These are phyloP conservation scores for Epizoanthus rinbou DNA, from an alignment of 92 coral and sea anemone species.

Conservation along the genomic window DNA sequence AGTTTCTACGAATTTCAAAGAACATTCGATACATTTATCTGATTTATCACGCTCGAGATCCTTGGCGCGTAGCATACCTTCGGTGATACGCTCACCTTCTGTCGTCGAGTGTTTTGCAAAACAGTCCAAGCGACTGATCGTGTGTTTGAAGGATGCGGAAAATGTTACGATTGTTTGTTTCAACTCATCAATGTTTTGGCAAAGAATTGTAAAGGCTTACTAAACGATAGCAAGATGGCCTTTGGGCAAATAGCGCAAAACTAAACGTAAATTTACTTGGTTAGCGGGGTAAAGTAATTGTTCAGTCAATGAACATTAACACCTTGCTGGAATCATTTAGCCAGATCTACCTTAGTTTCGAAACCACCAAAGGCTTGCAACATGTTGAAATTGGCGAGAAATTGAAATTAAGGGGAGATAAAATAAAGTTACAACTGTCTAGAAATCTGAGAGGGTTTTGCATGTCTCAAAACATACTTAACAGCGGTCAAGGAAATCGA, in stretches of 20 bases:
- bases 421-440: not conserved
- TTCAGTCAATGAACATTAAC: too few species aligned
- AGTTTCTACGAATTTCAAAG: not conserved
- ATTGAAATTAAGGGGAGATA: not conserved
- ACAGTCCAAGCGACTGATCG: not conserved
- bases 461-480: not conserved
- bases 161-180: not conserved
- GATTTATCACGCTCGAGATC: not conserved
- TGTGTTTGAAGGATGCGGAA: not conserved
- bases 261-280: constrained; percentile 14
- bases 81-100: not conserved
- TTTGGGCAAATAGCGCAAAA: constrained; percentile 29
- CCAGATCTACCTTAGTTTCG: not conserved
- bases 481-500: not conserved
- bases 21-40: constrained; percentile 18
- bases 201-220: not conserved
- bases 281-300: constrained; percentile 3
- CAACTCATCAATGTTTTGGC: not conserved
- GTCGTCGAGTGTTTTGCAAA: not conserved
- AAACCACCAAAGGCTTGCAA: not conserved
- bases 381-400: not conserved
- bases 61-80: not conserved
- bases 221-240: constrained; percentile 40
- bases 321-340: not conserved
- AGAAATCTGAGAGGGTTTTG: not conserved